Percentiles rank a stretch among this genome's conserved stretches.
These are phyloP conservation scores for Myocastor coypus DNA, from an alignment of 2,113 vertebrate genomes.

Conservation along the genomic window DNA sequence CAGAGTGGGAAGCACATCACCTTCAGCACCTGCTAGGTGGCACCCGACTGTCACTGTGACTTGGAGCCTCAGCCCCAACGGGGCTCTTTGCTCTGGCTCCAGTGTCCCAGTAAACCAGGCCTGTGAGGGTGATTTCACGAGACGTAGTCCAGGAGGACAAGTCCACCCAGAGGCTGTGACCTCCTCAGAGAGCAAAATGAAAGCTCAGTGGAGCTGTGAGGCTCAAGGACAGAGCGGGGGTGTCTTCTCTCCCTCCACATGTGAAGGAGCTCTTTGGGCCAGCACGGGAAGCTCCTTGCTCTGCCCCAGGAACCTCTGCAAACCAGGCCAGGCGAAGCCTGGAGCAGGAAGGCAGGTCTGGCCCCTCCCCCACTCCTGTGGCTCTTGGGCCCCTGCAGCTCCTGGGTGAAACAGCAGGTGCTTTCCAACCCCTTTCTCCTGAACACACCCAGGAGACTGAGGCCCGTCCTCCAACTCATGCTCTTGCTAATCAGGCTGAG, in stretches of 20 bases:
- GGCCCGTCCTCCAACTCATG: neutral
- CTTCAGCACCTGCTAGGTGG: neutral
- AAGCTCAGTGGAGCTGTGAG: neutral
- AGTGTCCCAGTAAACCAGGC: accelerated
- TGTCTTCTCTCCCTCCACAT: neutral
- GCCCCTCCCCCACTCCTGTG: neutral
- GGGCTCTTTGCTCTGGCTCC: neutral
- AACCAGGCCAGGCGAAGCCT: neutral
- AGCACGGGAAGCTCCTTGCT: accelerated
- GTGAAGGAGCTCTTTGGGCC: neutral
- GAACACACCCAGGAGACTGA: neutral
- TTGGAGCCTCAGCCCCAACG: accelerated
- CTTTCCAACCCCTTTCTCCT: neutral
- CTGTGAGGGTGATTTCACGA: neutral
- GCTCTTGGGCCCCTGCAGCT: neutral
- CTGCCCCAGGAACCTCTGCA: neutral
- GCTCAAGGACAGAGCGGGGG: neutral
- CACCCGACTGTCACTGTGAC: neutral
- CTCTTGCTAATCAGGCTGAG: neutral
- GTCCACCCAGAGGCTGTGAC: neutral
- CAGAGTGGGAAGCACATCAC: neutral
- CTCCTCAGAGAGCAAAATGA: neutral
- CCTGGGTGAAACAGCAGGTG: too few relatives aligned
- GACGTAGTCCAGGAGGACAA: neutral
- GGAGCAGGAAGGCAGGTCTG: neutral